Conservation (phyloP, 1,140 invertebrate genomes). For the Semibalanus balanoides region DNA sequence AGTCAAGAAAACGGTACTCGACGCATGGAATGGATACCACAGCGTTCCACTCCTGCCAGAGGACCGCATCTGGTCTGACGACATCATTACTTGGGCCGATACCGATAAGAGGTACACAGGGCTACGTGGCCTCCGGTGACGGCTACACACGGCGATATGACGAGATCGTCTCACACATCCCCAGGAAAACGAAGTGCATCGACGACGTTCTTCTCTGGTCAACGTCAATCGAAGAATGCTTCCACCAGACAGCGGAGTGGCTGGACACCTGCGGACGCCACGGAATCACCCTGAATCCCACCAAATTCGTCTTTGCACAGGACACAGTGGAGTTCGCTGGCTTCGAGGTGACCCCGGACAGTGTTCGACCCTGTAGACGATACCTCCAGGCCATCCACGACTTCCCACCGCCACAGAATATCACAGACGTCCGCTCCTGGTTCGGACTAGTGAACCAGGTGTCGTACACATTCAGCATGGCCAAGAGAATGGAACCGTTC, state of each 20-base stretch:
- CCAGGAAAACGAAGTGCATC: not conserved
- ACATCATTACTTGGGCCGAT: slow-evolving; percentile 5
- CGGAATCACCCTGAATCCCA: not conserved
- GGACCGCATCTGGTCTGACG: not conserved
- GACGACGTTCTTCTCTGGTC: not conserved
- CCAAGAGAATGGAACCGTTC: not conserved
- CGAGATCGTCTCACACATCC: slow-evolving; percentile 6
- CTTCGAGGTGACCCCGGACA: not conserved
- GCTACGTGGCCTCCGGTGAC: slow-evolving; percentile 4
- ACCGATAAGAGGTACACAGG: not conserved
- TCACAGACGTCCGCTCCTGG: slow-evolving; percentile 1
- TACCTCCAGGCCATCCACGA: not conserved
- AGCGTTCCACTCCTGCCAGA: not conserved
- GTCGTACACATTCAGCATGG: not conserved
- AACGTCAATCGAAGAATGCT: not conserved
- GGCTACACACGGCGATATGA: slow-evolving; percentile 5
- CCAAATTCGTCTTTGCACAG: not conserved
- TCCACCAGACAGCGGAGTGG: not conserved
- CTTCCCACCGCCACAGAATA: not conserved
- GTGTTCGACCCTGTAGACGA: not conserved
- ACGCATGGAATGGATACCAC: not conserved
- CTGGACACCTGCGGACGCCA: not conserved
- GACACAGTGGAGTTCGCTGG: not conserved
- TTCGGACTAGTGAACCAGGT: slow-evolving; percentile 8
- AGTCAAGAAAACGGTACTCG: not conserved